Conservation (phyloP, 2,888 invertebrate genomes). For the Drosophila vallismaia region DNA sequence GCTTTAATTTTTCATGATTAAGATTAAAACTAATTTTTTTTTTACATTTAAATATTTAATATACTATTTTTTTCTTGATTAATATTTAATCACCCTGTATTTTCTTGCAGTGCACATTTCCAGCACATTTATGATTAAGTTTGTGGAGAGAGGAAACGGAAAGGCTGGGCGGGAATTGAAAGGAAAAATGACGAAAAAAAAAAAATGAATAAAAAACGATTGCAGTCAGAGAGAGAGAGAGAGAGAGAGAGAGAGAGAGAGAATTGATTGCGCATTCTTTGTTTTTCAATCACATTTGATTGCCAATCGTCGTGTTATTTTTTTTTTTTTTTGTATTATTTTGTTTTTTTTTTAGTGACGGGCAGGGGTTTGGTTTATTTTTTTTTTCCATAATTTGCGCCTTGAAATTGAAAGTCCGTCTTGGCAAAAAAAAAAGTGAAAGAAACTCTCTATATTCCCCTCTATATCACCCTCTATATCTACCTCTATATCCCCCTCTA, state of each 20-base stretch:
- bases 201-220: slow-evolving; percentile 15
- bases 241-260: background rate
- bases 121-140: background rate
- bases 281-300: background rate
- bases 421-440: slow-evolving; percentile 26
- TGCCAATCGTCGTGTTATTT: background rate
- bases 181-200: background rate
- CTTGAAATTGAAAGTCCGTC: slow-evolving; percentile 37
- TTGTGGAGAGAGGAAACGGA: background rate
- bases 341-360: background rate
- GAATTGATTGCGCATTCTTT: slow-evolving; percentile 1
- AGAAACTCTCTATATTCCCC: background rate
- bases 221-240: background rate
- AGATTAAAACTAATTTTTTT: no score
- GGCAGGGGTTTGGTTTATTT: background rate
- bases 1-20: no score
- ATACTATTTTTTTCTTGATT: no score
- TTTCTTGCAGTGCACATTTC: no score
- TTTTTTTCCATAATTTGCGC: slow-evolving; percentile 15
- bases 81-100: no score
- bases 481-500: no score
- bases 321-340: background rate
- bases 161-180: background rate
- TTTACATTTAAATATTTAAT: no score
- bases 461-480: no score